Evolutionary conservation across 2,113 vertebrate genomes (phyloP), one percentile per base, ranked within the genome.

Genomic region (Vidua macroura): DNA sequence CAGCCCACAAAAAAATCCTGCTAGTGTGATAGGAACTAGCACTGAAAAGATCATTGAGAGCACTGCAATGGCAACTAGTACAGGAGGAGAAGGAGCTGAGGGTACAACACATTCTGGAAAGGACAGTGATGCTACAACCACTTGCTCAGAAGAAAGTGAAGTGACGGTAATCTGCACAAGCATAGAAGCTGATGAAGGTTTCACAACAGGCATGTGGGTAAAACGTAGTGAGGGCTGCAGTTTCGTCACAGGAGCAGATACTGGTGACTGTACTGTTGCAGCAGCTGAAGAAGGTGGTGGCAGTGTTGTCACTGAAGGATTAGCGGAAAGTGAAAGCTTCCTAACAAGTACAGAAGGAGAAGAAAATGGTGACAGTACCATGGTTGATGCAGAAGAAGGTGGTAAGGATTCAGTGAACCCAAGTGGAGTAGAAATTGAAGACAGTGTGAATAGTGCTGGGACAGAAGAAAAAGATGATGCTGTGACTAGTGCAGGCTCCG

Each of bases 401-500:
- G 12, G 48, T 59, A 83, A 96, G 20, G 87, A 51, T 41, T 90
- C 90, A 3, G 74, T 76, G 24, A 75, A 88, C 16, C 81, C 69
- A 49, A 95, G 91, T 2, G 39, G 70, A 18, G 67, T 66, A 35
- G 68, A 95, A 76, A 27, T 12, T 13, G 94, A 95, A 46, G 92
- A 87, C 17, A 58, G 13, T 2, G 52, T 95, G 25, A 97, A 93
- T 5, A 98, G 98, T 83, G 91, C 96, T 24, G 97, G 94, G 37
- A 83, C 97, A 2, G 98, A 99, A 75, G 98, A 98, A 94, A 98
- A 98, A 83, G 98, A 98, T n/a, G 96, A 98, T 3, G 97, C 98
- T 37, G 98, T 98, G 24, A 98, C 98, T 88, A 98, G 98, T 53
- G 98, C 98, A 25, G 98, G 98, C 83, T 98, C 96, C 4, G 97